These are phyloP conservation scores for Scortum barcoo DNA, from an alignment of 2,113 vertebrate genomes.

Conservation along the genomic window DNA sequence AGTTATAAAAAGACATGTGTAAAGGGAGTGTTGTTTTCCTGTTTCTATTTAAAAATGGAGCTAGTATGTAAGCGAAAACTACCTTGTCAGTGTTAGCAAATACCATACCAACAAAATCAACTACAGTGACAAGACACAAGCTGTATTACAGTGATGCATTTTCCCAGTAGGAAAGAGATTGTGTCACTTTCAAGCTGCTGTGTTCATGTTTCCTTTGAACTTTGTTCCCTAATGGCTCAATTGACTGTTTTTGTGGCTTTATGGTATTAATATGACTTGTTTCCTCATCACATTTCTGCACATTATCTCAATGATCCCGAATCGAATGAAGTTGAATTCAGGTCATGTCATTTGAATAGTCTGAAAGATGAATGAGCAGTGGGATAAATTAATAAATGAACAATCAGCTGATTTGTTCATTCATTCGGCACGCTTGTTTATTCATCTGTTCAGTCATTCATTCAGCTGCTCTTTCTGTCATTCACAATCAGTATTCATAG, in stretches of 20 bases:
- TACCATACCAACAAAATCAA: neutral
- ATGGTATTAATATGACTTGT: slow-evolving; percentile 14
- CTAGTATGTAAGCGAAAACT: slow-evolving; percentile 1
- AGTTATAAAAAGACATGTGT: neutral
- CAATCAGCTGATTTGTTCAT: slow-evolving; percentile 27
- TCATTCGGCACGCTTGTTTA: slow-evolving; percentile 39
- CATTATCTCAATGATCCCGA: neutral
- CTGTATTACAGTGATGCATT: slow-evolving; percentile 30
- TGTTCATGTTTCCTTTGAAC: slow-evolving; percentile 43
- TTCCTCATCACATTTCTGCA: slow-evolving; percentile 5
- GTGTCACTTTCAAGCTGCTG: slow-evolving; percentile 30
- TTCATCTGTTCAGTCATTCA: slow-evolving; percentile 59
- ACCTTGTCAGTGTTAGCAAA: neutral
- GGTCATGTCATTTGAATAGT: neutral
- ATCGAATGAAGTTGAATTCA: neutral
- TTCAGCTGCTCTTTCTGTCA: slow-evolving; percentile 33
- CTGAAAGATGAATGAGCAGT: slow-evolving; percentile 23
- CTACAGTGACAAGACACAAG: slow-evolving; percentile 8
- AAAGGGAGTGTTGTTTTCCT: neutral
- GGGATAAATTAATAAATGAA: slow-evolving; percentile 32
- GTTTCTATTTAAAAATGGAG: slow-evolving; percentile 34
- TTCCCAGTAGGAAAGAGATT: slow-evolving; percentile 22
- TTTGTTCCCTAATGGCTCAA: neutral
- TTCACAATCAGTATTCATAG: slow-evolving; percentile 68
- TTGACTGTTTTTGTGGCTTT: neutral